phyloP scores from a whole-genome alignment of 2,888 invertebrate genomes.

The Polyommatus iphigenia region DNA sequence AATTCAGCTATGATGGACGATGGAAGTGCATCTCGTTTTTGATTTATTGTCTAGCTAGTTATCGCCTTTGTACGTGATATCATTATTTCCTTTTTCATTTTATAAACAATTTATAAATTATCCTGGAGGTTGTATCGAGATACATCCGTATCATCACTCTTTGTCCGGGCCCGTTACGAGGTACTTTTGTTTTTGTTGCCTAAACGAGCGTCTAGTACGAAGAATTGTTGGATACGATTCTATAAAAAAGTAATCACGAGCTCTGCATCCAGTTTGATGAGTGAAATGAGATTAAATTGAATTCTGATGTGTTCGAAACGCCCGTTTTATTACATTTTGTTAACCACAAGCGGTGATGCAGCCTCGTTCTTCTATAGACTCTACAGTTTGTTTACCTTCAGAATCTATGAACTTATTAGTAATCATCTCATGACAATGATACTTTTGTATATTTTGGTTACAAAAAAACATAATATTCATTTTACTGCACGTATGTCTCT shows the following conservation, averaged over 20 bases:
- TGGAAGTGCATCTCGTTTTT: conserved; percentile 64
- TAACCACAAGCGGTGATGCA: neutral
- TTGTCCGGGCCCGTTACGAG: conserved; percentile 61
- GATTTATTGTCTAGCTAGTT: conserved; percentile 65
- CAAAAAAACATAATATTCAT: neutral
- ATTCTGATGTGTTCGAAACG: conserved; percentile 55
- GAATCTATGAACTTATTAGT: no score
- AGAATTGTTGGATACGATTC: conserved; percentile 50
- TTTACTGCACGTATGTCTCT: neutral
- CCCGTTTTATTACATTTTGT: conserved; percentile 25
- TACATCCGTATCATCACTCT: conserved; percentile 57
- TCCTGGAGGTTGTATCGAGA: conserved; percentile 47
- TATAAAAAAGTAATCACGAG: conserved; percentile 74
- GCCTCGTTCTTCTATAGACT: neutral
- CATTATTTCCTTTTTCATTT: conserved; percentile 35
- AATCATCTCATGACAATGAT: no score
- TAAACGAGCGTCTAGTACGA: conserved; percentile 40
- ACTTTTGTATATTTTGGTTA: no score
- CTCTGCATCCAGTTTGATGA: conserved; percentile 59
- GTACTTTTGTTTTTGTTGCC: conserved; percentile 51
- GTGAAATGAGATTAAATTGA: conserved; percentile 72
- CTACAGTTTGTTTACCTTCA: neutral
- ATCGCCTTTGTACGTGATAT: conserved; percentile 52
- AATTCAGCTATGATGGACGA: conserved; percentile 70
- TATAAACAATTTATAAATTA: conserved; percentile 37